phyloP scores from a whole-genome alignment of 2,113 vertebrate genomes.

The Ophthalmolycus amberensis region DNA sequence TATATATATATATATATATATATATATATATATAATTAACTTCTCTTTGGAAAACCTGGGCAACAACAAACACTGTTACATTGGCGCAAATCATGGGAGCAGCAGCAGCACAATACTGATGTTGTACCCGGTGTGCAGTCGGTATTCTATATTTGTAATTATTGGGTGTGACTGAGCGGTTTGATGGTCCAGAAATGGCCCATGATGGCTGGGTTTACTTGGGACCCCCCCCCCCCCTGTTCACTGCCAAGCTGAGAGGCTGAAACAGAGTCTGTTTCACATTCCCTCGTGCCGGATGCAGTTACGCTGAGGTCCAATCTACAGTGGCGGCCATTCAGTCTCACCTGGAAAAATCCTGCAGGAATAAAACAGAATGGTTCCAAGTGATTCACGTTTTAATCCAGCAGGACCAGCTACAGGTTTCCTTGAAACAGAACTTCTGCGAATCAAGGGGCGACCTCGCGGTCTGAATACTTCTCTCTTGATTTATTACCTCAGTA shows the following conservation, averaged over 20 bases:
- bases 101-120: constrained; percentile 27
- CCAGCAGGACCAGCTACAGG: not conserved
- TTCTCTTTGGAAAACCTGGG: constrained; percentile 12
- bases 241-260: constrained; percentile 43
- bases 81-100: not conserved
- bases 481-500: not conserved
- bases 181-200: constrained; percentile 37
- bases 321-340: constrained; percentile 48
- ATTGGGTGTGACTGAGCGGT: constrained; percentile 64
- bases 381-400: constrained; percentile 4
- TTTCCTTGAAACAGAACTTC: not conserved
- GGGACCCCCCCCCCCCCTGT: constrained; percentile 33
- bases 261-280: constrained; percentile 51
- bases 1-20: too few species aligned
- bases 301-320: constrained; percentile 18
- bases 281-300: constrained; percentile 50
- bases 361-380: not conserved
- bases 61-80: not conserved
- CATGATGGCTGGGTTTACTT: constrained; percentile 39
- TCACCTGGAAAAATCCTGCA: constrained; percentile 28
- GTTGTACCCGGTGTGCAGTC: constrained; percentile 37
- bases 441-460: not conserved
- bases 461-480: not conserved
- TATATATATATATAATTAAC: not conserved
- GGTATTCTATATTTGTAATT: constrained; percentile 57